Conservation (phyloP, 2,888 invertebrate genomes). For the Nephrotoma guestfalica region DNA sequence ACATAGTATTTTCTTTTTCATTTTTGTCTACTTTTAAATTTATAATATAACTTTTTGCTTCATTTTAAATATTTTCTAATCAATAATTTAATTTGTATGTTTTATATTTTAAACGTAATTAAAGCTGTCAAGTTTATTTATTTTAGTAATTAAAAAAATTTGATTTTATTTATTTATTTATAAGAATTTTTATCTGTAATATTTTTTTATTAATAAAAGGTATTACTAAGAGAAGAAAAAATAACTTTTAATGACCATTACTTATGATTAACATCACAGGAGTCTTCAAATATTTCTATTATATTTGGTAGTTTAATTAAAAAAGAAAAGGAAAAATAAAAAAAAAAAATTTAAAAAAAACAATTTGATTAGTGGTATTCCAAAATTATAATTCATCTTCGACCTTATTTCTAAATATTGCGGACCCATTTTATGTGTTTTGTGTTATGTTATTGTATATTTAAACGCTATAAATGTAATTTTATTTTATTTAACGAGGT, state of each 20-base stretch:
- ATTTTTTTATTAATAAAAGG: background rate
- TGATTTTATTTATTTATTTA: background rate
- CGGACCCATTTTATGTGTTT: background rate
- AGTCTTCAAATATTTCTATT: slow-evolving; percentile 3
- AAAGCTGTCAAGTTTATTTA: slow-evolving; percentile 1
- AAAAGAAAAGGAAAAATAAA: background rate
- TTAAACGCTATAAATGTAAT: background rate
- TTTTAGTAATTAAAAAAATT: background rate
- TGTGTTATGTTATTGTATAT: background rate
- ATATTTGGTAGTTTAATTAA: background rate
- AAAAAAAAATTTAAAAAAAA: background rate
- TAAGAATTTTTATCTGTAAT: background rate
- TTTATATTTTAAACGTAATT: slow-evolving; percentile 1
- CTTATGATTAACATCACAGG: slow-evolving; percentile 6
- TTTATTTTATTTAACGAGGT: background rate
- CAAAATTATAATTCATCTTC: background rate
- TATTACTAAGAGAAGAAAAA: background rate
- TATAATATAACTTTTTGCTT: background rate
- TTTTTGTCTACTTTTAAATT: background rate
- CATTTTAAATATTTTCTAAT: background rate
- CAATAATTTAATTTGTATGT: background rate
- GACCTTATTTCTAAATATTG: background rate
- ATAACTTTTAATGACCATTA: slow-evolving; percentile 2
- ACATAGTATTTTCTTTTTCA: background rate
- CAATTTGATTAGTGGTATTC: background rate